Percentiles rank a stretch among this genome's conserved stretches.
These are phyloP conservation scores for Emys orbicularis DNA, from an alignment of 2,797 vertebrate species.

Conservation along the genomic window DNA sequence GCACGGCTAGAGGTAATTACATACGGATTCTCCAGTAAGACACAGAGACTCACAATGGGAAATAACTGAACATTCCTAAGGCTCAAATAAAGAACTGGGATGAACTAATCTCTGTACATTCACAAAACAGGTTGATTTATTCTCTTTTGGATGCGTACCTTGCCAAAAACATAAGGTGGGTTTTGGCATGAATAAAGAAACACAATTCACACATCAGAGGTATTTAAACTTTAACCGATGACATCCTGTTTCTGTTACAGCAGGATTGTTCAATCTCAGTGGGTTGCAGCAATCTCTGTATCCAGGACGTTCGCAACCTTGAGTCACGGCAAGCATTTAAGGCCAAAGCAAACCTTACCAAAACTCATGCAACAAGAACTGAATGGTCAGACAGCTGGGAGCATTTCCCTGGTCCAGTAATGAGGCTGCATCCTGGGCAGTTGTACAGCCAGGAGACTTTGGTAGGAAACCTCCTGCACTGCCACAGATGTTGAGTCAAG, in stretches of 20 bases:
- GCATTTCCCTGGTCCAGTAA: neutral
- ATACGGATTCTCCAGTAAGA: neutral
- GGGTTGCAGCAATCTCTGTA: accelerated
- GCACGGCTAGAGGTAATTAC: conserved; percentile 55
- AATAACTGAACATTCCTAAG: neutral
- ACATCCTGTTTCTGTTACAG: conserved; percentile 32
- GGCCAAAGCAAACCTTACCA: neutral
- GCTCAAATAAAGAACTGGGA: neutral
- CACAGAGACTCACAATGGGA: neutral
- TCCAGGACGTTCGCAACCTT: accelerated
- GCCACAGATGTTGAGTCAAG: neutral
- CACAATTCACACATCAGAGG: neutral
- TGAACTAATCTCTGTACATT: neutral
- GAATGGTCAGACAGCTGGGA: accelerated
- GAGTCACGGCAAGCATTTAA: neutral
- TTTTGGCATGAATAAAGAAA: conserved; percentile 28
- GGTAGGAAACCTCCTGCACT: neutral
- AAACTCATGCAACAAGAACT: neutral
- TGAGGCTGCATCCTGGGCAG: neutral
- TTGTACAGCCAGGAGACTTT: neutral
- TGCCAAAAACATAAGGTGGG: neutral
- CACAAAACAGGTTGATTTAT: neutral
- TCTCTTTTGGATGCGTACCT: neutral
- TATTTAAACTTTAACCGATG: neutral
- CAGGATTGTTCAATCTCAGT: neutral